Base-by-base conservation (phyloP, 2,113 vertebrate genomes). In the Tiliqua scincoides region DNA sequence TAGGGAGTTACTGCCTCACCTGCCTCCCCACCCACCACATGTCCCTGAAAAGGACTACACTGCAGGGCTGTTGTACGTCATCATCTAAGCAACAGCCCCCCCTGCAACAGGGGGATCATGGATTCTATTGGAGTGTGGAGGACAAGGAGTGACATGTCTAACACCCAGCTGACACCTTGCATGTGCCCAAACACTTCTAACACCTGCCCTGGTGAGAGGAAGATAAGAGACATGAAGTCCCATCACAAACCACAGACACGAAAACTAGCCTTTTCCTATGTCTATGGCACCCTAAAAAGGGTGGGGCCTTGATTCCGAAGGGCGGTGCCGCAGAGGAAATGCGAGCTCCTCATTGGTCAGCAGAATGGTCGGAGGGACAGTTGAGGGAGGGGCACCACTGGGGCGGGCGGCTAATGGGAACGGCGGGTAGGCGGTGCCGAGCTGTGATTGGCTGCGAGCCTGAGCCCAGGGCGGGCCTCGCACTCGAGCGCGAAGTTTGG, bases 401-500 rank as follows among this genome's bases (percentile, higher is more conserved):
- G 48, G 54, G 10, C 12, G 27, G 21, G 25, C 14, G 43, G 8
- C 43, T 8, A 48, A 4, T 5, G 35, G 18, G 76, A 15, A 6
- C 35, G 3, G 10, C 17, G 23, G 9, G 7, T 11, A 23, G 68
- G 14, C 4, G 52, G 30, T 30, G 27, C 23, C 15, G 25, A 15
- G 59, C 37, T 20, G 30, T 30, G 68, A 86, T 30, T 86, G 85
- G 85, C 23, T 65, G 30, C 8, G 1, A 9, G 0, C 12, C 1
- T 20, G 43, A 17, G 3, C 78, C 9, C 59, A 59, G 30, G 37
- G 4, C 30, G 37, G 30, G 18, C 40, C 4, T 14, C 3, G 30
- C 48, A 40, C 40, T 3, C 74, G 78, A 52, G 78, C 85, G 85
- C 78, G 85, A 86, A 86, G 85, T 70, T 79, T 30, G 40, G 84